phyloP scores from a whole-genome alignment of 2,797 vertebrate genomes.

The Enteromius anoplus region DNA sequence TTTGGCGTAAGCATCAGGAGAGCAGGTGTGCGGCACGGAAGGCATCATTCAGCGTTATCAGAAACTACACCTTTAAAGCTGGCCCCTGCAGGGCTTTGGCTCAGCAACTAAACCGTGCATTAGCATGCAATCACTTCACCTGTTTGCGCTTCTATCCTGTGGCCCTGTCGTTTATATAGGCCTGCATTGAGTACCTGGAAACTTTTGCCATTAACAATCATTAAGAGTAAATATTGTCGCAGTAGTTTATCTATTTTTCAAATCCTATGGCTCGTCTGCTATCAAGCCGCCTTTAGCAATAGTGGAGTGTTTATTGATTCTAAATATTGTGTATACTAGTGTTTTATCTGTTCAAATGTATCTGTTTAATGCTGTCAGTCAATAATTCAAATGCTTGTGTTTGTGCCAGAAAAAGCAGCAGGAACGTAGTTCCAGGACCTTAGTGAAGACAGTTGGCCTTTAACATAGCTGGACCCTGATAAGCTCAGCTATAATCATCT shows the following conservation, averaged over 20 bases:
- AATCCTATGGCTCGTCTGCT: not conserved
- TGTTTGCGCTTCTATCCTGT: constrained; percentile 10
- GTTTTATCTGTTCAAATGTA: not conserved
- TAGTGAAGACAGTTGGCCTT: not conserved
- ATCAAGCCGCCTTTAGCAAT: not conserved
- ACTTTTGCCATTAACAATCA: not conserved
- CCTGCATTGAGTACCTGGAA: not conserved
- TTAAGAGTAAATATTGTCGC: not conserved
- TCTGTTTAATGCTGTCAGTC: not conserved
- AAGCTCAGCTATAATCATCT: constrained; percentile 36
- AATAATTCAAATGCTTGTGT: not conserved
- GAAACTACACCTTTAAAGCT: constrained; percentile 13
- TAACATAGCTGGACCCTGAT: constrained; percentile 24
- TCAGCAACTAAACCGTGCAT: constrained; percentile 8
- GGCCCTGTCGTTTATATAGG: not conserved
- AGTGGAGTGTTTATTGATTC: not conserved
- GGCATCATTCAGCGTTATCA: constrained; percentile 7
- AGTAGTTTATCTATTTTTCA: not conserved
- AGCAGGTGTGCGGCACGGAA: constrained; percentile 27
- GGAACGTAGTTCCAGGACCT: constrained; percentile 17
- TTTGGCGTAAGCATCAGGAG: not conserved
- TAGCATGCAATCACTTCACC: constrained; percentile 19
- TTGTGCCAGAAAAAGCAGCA: not conserved
- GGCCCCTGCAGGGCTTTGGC: constrained; percentile 17
- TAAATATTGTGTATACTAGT: not conserved